Base-by-base conservation (phyloP, 1,140 invertebrate species). In the Nasonia longicornis region DNA sequence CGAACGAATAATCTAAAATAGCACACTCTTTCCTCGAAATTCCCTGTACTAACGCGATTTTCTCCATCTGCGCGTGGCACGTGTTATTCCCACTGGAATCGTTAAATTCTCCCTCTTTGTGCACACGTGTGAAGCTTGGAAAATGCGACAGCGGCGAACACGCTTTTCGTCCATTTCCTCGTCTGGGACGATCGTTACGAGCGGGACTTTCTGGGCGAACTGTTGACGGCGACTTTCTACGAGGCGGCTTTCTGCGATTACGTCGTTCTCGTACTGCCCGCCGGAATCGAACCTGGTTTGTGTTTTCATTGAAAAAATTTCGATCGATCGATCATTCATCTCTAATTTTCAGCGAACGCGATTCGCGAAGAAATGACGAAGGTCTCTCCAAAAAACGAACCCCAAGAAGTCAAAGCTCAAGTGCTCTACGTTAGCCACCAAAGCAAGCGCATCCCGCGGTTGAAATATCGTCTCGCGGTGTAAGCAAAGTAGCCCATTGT, bases 161-260 rank as follows among this genome's bases (percentile, higher is more conserved):
- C 92, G 0, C 83, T 93, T 22, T 94, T 93, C 85, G 83, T 93
- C 16, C 92, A 93, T 80, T 84, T 93, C 42, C 82, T 93, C 1
- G 91, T 90, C 11, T 93, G 90, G 90, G 90, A 92, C 66, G 75
- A 83, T 0, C 80, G 82, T 12, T 93, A 92, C 84, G 87, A 35
- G 12, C 2, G 70, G 14, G 84, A 89, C 0, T 91, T 92, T 31
- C 88, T 93, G 3, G 88, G 90, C 82, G 88, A 85, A n/a, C 86
- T 93, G n/a, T 82, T 93, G 16, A 89, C 88, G 26, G 88, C 89
- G 1, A 72, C 93, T 4, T 93, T 93, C 84, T 90, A 91, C 86
- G 87, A 88, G 45, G 89, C 90, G 52, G 84, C 87, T 2, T 88
- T 89, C 52, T 81, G 93, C 38, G 87, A 89, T 6, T 87, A 91